Conservation (phyloP, 2,888 invertebrate species). For the Marronus borbonicus region DNA sequence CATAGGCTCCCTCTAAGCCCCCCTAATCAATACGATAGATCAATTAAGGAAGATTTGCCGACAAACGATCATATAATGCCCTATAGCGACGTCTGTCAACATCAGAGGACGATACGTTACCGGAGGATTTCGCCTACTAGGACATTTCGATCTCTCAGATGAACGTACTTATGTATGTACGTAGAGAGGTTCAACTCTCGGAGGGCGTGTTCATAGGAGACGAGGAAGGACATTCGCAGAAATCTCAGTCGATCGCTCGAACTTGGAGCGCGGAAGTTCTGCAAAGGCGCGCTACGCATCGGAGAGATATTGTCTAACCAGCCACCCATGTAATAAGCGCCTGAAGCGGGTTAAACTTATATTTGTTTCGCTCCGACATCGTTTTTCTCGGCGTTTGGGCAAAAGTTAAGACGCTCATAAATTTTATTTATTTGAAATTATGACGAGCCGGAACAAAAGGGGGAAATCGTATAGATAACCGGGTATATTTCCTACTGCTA, state of each 20-base stretch:
- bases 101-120: slow-evolving; percentile 48
- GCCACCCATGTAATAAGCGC: slow-evolving; percentile 58
- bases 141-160: slow-evolving; percentile 6
- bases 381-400: slow-evolving; percentile 41
- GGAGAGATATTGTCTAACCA: slow-evolving; percentile 58
- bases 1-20: slow-evolving; percentile 4
- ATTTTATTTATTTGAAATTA: slow-evolving; percentile 49
- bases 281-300: neutral
- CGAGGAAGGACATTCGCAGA: slow-evolving; percentile 34
- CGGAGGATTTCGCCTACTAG: slow-evolving; percentile 9
- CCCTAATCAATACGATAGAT: slow-evolving; percentile 42
- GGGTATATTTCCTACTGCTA: slow-evolving; percentile 34
- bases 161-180: neutral
- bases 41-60: slow-evolving; percentile 45
- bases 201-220: slow-evolving; percentile 8
- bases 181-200: neutral
- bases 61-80: slow-evolving; percentile 52
- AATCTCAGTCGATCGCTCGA: slow-evolving; percentile 39
- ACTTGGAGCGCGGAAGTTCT: slow-evolving; percentile 9
- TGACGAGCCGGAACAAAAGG: slow-evolving; percentile 45
- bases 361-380: slow-evolving; percentile 44
- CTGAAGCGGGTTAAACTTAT: slow-evolving; percentile 50
- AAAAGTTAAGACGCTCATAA: slow-evolving; percentile 42
- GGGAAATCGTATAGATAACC: slow-evolving; percentile 36
- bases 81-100: slow-evolving; percentile 51